Percentiles rank a stretch among this genome's conserved stretches.
phyloP scores from a whole-genome alignment of 1,140 invertebrate species.

The Drosophila virilis region DNA sequence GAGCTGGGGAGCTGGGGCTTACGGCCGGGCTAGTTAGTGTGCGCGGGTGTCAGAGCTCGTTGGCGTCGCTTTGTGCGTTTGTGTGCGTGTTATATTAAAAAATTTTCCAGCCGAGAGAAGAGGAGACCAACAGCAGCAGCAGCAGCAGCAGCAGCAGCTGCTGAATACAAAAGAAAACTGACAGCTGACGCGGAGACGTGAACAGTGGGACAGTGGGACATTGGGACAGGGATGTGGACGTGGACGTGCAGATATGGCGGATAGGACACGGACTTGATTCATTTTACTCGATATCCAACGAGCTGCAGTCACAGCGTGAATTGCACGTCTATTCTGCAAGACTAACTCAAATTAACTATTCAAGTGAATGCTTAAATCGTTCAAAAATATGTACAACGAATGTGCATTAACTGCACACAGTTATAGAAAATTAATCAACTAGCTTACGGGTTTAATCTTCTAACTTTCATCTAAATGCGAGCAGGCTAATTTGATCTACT shows the following conservation, averaged over 20 bases:
- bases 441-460: no score
- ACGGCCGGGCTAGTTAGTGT: conserved; percentile 58
- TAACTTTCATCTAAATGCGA: no score
- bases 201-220: conserved; percentile 35
- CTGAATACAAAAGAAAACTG: conserved; percentile 56
- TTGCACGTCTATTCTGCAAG: background rate
- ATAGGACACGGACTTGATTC: conserved; percentile 17
- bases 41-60: conserved; percentile 46
- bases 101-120: conserved; percentile 46
- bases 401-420: no score
- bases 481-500: no score
- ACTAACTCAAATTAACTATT: conserved; percentile 1
- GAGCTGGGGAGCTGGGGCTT: background rate
- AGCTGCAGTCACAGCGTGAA: conserved; percentile 30
- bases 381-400: background rate
- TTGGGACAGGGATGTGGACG: background rate
- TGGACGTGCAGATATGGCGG: conserved; percentile 3
- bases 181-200: conserved; percentile 70
- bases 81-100: conserved; percentile 69
- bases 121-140: conserved; percentile 16
- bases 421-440: no score
- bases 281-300: conserved; percentile 26
- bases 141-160: conserved; percentile 12
- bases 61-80: conserved; percentile 20
- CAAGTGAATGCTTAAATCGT: background rate